These are phyloP conservation scores for Leptoteleia sp. DNA, from an alignment of 1,140 invertebrate species.

Conservation along the genomic window DNA sequence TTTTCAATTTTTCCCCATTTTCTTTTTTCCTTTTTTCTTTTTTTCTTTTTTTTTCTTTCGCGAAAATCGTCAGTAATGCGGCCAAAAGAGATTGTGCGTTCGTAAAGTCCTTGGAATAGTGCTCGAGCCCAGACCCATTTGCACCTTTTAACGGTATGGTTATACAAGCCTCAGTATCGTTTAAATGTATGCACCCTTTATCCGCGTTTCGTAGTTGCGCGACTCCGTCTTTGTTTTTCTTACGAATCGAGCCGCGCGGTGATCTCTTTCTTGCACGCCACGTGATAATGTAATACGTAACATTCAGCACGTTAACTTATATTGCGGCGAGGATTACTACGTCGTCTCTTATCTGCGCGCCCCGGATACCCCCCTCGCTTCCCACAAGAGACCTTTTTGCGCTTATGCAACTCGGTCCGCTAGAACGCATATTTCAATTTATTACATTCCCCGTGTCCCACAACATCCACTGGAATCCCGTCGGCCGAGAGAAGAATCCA, in stretches of 20 bases:
- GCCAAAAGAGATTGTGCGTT: constrained; percentile 64
- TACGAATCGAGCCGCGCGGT: neutral
- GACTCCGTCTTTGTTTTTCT: constrained; percentile 54
- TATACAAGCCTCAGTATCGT: constrained; percentile 62
- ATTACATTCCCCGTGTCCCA: constrained; percentile 68
- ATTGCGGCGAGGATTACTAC: constrained; percentile 78
- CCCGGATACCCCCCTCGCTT: constrained; percentile 69
- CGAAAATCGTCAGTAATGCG: constrained; percentile 52
- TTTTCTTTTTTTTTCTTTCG: constrained; percentile 17
- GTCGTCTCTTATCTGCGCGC: constrained; percentile 77
- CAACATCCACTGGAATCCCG: constrained; percentile 53
- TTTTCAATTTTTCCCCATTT: constrained; percentile 3
- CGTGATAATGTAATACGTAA: constrained; percentile 75
- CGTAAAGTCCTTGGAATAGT: constrained; percentile 63
- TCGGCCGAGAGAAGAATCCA: constrained; percentile 40
- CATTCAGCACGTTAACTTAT: constrained; percentile 77
- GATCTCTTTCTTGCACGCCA: constrained; percentile 34
- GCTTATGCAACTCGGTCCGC: constrained; percentile 67
- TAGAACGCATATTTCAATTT: constrained; percentile 76
- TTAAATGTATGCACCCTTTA: constrained; percentile 66
- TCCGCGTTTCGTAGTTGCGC: constrained; percentile 52
- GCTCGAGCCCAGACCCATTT: constrained; percentile 66
- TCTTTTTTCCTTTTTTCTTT: constrained; percentile 10
- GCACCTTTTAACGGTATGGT: constrained; percentile 69
- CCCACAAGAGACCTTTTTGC: constrained; percentile 63